Percentiles rank a stretch among this genome's conserved stretches.
Evolutionary conservation across 2,113 vertebrate genomes (phyloP).

Genomic region (Crocuta crocuta): DNA sequence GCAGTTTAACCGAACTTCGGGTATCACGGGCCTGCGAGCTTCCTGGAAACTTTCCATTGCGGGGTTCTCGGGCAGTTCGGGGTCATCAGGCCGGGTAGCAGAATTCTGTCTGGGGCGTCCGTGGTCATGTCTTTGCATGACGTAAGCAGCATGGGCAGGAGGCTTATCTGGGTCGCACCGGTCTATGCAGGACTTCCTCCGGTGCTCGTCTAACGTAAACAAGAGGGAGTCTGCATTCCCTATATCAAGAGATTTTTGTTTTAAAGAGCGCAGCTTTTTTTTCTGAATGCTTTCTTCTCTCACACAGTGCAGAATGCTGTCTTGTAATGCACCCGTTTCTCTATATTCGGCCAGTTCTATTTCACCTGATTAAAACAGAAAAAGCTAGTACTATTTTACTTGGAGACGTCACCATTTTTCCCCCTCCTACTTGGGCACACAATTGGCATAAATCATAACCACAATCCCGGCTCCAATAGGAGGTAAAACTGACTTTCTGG

Average conservation of each 20-base stretch:
- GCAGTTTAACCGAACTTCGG: slow-evolving; percentile 96
- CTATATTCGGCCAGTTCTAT: slow-evolving; percentile 98
- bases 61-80: slow-evolving; percentile 85
- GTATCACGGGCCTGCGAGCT: slow-evolving; percentile 92
- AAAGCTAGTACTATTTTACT: slow-evolving; percentile 86
- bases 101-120: slow-evolving; percentile 92
- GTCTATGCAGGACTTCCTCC: slow-evolving; percentile 98
- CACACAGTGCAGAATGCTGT: slow-evolving; percentile 96
- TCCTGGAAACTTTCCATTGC: slow-evolving; percentile 87
- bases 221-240: slow-evolving; percentile 98
- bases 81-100: slow-evolving; percentile 84
- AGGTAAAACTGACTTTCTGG: slow-evolving; percentile 61
- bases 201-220: slow-evolving; percentile 96
- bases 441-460: slow-evolving; percentile 62
- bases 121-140: slow-evolving; percentile 84
- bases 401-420: slow-evolving; percentile 68
- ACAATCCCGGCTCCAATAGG: slow-evolving; percentile 72
- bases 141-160: slow-evolving; percentile 82
- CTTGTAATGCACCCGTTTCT: slow-evolving; percentile 95
- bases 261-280: slow-evolving; percentile 97
- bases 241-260: slow-evolving; percentile 99
- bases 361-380: slow-evolving; percentile 93
- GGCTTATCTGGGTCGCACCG: slow-evolving; percentile 93
- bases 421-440: slow-evolving; percentile 69
- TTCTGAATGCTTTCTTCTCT: slow-evolving; percentile 97